Base-by-base conservation (phyloP, 2,888 invertebrate species). In the Coenonympha glycerion region DNA sequence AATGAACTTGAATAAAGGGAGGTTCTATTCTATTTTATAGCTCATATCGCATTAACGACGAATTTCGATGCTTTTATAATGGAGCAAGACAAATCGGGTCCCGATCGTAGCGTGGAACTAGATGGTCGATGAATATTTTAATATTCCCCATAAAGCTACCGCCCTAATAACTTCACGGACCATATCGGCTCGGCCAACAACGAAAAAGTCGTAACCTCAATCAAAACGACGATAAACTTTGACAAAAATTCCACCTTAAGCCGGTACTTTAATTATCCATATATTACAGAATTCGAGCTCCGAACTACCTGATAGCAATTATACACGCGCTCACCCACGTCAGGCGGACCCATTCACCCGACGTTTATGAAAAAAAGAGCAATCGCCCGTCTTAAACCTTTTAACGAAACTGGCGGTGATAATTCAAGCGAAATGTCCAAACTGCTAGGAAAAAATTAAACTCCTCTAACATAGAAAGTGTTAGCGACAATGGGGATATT, bases 361-460 rank as follows among this genome's bases (percentile, higher is more conserved):
- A 82, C 80, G 71, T 75, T 77, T 77, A 73, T 70, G 70, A 69
- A 76, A 81, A 74, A 79, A 75, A 71, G 74, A 76, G 70, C 75
- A 76, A 73, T 71, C 73, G 69, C 61, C 46, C 73, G 62, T 65
- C 73, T 79, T 78, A 80, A 80, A 79, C 79, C 80, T 81, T 83
- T 81, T 82, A 85, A 84, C 85, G 79, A 81, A 82, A 79, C 81
- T 80, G 79, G 78, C 80, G 78, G 81, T 79, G 76, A 86, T 87
- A 87, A 84, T 79, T 86, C 86, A 87, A 84, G 85, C 87, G 79
- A 87, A 86, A 86, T 85, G 86, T 85, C 87, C 85, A 84, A 85
- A 84, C 76, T 75, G 71, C 63, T 66, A 59, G 69, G 73, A 82
- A 83, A 74, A 71, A 73, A 69, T 74, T 67, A 66, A 77, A 79